These are phyloP conservation scores for Coranthus polyacanthus DNA, from an alignment of 2,797 vertebrate species.

Conservation along the genomic window DNA sequence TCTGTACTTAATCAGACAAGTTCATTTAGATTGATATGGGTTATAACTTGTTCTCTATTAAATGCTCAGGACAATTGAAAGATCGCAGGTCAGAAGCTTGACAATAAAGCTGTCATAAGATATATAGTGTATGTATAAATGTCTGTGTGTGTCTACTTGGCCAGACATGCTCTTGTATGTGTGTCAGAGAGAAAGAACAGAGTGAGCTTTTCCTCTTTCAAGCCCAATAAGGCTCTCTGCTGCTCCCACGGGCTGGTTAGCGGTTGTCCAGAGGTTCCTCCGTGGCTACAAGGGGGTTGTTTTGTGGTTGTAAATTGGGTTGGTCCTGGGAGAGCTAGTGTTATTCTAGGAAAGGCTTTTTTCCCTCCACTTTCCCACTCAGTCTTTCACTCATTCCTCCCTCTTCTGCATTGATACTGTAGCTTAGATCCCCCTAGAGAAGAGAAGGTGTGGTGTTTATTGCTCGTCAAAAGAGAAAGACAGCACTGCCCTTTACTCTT, in stretches of 20 bases:
- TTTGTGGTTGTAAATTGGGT: slow-evolving; percentile 82
- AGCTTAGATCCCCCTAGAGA: slow-evolving; percentile 63
- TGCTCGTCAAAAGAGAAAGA: slow-evolving; percentile 67
- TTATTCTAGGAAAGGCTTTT: slow-evolving; percentile 82
- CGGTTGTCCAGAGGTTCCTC: slow-evolving; percentile 74
- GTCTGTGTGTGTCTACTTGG: background rate
- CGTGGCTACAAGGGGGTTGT: slow-evolving; percentile 78
- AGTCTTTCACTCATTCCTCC: slow-evolving; percentile 41
- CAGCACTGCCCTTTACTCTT: slow-evolving; percentile 62
- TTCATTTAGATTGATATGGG: slow-evolving; percentile 39
- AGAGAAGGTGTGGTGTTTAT: slow-evolving; percentile 62
- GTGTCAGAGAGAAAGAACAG: slow-evolving; percentile 12
- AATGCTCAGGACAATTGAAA: slow-evolving; percentile 41
- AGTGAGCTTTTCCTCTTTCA: slow-evolving; percentile 17
- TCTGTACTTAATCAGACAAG: slow-evolving; percentile 56
- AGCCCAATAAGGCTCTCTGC: slow-evolving; percentile 46
- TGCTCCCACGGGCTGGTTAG: slow-evolving; percentile 66
- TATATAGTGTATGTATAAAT: background rate
- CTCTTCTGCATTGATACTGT: slow-evolving; percentile 62
- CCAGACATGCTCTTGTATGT: slow-evolving; percentile 5
- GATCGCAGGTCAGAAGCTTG: slow-evolving; percentile 32
- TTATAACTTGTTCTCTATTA: slow-evolving; percentile 19
- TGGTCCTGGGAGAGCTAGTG: slow-evolving; percentile 75
- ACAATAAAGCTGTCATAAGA: slow-evolving; percentile 28
- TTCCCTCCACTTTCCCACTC: slow-evolving; percentile 62